Base-by-base conservation (phyloP, 2,888 invertebrate species). In the Acrobasis repandana region DNA sequence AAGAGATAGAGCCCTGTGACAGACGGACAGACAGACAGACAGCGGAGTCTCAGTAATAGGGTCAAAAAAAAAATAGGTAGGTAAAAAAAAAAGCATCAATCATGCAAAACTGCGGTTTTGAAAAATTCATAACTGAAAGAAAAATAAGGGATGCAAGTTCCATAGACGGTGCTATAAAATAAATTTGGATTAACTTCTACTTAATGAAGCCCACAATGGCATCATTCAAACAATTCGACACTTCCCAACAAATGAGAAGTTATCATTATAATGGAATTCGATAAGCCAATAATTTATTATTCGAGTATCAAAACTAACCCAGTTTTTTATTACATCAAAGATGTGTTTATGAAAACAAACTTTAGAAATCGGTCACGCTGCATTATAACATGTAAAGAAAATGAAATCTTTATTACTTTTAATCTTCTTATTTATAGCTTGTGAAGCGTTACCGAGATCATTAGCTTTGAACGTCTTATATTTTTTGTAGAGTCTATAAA, bases 261-360 rank as follows among this genome's bases (percentile, higher is more conserved):
- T 38, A 34, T 18, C 11, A 49, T 15, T 70, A 65, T 64, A 71
- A 69, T 68, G 67, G 75, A 73, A 79, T 82, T 79, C 68, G 54
- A 38, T 54, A 54, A 54, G 38, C 38, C 54, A 38, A 14, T 54
- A 43, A 54, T 54, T 54, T 54, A 67, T 68, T 77, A 82, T 82
- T 77, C 81, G 69, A 63, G 67, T 78, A 77, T 67, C 65, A 72
- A 74, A 80, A 75, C 73, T 80, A 80, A 82, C 79, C 83, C 78
- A 83, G 69, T 80, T 82, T 75, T 84, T 82, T 80, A 83, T 77
- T 71, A 64, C 72, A 63, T 64, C 46, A 70, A 73, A 74, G 75
- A 76, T 75, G 74, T 82, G 80, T 81, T 83, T 83, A 81, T 81
- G 79, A 81, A 84, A 85, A 85, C 78, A 82, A 77, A 79, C 75